phyloP scores from a whole-genome alignment of 1,140 invertebrate species.

The Drosophila miranda region DNA sequence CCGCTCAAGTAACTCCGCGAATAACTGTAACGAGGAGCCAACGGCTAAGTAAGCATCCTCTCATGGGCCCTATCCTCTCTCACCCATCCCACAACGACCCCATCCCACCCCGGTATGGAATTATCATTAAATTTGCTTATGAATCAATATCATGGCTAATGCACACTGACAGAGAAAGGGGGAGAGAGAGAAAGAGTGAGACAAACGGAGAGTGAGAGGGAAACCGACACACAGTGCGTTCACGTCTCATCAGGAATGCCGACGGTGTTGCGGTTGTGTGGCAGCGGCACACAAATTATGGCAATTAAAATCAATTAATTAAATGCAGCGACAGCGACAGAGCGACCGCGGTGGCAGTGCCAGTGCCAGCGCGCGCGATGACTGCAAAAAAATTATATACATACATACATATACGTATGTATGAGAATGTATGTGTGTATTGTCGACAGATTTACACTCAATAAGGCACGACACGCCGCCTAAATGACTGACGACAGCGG shows the following conservation, averaged over 20 bases:
- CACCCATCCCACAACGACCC: constrained; percentile 2
- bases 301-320: constrained; percentile 81
- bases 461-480: constrained; percentile 78
- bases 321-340: constrained; percentile 71
- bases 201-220: constrained; percentile 6
- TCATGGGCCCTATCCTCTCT: neutral
- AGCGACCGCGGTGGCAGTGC: constrained; percentile 38
- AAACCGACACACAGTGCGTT: constrained; percentile 24
- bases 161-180: constrained; percentile 32
- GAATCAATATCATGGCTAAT: constrained; percentile 76
- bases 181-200: neutral
- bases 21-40: constrained; percentile 71
- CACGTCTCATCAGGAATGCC: constrained; percentile 60
- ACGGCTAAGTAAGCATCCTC: constrained; percentile 47
- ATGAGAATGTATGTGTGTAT: constrained; percentile 45
- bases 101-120: constrained; percentile 37
- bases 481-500: constrained; percentile 74
- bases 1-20: constrained; percentile 72
- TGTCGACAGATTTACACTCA: constrained; percentile 80
- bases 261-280: constrained; percentile 75
- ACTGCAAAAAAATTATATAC: constrained; percentile 11
- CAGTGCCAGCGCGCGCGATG: neutral
- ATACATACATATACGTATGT: constrained; percentile 33
- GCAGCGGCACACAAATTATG: constrained; percentile 79
- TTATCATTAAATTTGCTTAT: constrained; percentile 80